Percentiles rank a stretch among this genome's conserved stretches.
These are phyloP conservation scores for Notamacropus eugenii DNA, from an alignment of 2,797 vertebrate species.

Conservation along the genomic window DNA sequence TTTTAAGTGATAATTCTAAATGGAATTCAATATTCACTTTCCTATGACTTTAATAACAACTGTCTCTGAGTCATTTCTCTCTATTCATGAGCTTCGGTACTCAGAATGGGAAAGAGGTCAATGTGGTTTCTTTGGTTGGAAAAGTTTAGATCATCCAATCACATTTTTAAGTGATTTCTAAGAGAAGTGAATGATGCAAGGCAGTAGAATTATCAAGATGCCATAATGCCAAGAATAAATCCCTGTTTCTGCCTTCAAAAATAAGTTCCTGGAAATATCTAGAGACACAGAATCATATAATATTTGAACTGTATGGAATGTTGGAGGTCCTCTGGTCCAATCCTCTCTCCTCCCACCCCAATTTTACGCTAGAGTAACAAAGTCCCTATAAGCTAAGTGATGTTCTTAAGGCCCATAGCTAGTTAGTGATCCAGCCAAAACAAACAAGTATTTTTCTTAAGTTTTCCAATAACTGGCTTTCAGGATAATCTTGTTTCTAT, in stretches of 20 bases:
- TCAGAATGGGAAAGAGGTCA: constrained; percentile 21
- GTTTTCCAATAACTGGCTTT: not conserved
- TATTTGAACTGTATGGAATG: not conserved
- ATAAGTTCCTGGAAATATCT: not conserved
- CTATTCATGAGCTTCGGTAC: not conserved
- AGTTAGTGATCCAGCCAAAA: not conserved
- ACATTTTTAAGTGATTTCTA: constrained; percentile 25
- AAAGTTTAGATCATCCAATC: constrained; percentile 2
- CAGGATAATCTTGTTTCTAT: not conserved
- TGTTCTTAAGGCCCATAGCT: not conserved
- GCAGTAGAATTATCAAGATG: not conserved
- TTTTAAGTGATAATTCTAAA: constrained; percentile 29
- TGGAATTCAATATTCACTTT: constrained; percentile 18
- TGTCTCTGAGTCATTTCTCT: not conserved
- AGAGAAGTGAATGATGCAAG: not conserved
- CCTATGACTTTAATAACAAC: constrained; percentile 25
- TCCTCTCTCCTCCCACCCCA: not conserved
- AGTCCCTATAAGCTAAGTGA: not conserved
- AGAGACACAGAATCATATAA: not conserved
- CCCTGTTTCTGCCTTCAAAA: not conserved
- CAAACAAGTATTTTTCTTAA: not conserved
- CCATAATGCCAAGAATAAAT: not conserved
- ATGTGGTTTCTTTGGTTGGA: not conserved
- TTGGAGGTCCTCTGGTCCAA: not conserved
- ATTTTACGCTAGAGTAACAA: not conserved